phyloP scores from a whole-genome alignment of 2,888 invertebrate genomes.

The Drosophila setosimentum region DNA sequence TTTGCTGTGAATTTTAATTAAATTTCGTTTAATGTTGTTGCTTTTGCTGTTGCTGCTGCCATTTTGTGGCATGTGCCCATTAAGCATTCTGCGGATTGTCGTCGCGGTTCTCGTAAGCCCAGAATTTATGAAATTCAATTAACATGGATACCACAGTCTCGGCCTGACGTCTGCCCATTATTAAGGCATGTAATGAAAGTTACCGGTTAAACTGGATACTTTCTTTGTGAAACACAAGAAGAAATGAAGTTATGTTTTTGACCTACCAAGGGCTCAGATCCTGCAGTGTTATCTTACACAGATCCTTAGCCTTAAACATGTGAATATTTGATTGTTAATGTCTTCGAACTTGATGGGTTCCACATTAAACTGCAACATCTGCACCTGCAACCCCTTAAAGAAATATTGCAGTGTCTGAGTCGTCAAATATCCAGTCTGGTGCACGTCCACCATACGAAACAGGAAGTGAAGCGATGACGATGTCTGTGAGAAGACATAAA shows the following conservation, averaged over 20 bases:
- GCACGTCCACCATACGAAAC: conserved; percentile 95
- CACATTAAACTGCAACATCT: conserved; percentile 94
- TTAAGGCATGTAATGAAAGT: conserved; percentile 17
- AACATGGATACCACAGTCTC: conserved; percentile 97
- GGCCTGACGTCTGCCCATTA: conserved; percentile 91
- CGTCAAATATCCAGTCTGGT: conserved; percentile 94
- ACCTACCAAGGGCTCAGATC: conserved; percentile 91
- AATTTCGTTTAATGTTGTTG: conserved; percentile 63
- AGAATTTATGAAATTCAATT: conserved; percentile 97
- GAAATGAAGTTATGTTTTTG: not conserved
- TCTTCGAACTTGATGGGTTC: conserved; percentile 96
- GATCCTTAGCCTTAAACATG: conserved; percentile 96
- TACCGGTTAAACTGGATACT: conserved; percentile 16
- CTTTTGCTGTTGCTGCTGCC: conserved; percentile 19
- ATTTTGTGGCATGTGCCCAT: conserved; percentile 45
- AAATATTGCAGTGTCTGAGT: conserved; percentile 96
- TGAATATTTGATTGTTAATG: conserved; percentile 98
- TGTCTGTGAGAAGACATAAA: conserved; percentile 21
- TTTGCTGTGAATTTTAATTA: conserved; percentile 65
- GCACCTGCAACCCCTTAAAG: conserved; percentile 96
- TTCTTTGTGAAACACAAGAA: conserved; percentile 3
- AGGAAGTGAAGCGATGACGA: conserved; percentile 96
- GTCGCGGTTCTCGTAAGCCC: conserved; percentile 98
- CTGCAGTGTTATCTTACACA: conserved; percentile 92
- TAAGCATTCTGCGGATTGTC: conserved; percentile 82